A percentile compares a stretch with the other conserved stretches of the same genome.
These are phyloP conservation scores for Acanthococcus lagerstroemiae DNA, from an alignment of 2,888 invertebrate genomes.

Conservation along the genomic window DNA sequence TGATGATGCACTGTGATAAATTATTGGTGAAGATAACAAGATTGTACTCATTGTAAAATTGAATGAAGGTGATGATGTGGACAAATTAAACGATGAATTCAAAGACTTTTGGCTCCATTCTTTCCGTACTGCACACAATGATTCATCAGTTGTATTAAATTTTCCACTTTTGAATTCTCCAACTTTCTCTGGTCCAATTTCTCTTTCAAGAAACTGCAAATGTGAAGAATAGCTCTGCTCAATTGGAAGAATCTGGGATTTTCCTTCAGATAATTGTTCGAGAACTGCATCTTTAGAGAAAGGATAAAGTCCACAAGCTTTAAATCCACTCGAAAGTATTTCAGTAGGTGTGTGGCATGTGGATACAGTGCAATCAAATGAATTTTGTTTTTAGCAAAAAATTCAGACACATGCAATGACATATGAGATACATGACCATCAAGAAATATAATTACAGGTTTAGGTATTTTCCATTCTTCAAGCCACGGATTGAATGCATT, in stretches of 20 bases:
- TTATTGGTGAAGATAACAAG: not conserved
- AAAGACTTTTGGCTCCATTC: not conserved
- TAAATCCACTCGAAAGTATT: constrained; percentile 5
- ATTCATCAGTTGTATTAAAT: not conserved
- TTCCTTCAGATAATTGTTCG: not conserved
- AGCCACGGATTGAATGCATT: constrained; percentile 36
- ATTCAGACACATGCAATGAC: too few species aligned
- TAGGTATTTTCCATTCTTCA: constrained; percentile 35
- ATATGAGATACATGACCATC: too few species aligned
- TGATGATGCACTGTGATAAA: not conserved
- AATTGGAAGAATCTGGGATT: not conserved
- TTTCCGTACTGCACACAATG: not conserved
- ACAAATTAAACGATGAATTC: not conserved
- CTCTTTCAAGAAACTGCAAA: not conserved
- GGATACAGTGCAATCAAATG: too few species aligned
- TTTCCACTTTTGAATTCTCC: too few species aligned
- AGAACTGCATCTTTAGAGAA: not conserved
- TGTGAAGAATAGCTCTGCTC: not conserved
- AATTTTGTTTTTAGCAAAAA: too few species aligned
- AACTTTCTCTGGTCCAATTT: constrained; percentile 1
- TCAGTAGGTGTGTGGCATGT: too few species aligned
- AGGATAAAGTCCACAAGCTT: constrained; percentile 4
- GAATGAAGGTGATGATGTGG: not conserved
- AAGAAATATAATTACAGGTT: too few species aligned
- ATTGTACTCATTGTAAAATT: not conserved